Conservation (phyloP, 2,113 vertebrate species). For the Eublepharis macularius region DNA sequence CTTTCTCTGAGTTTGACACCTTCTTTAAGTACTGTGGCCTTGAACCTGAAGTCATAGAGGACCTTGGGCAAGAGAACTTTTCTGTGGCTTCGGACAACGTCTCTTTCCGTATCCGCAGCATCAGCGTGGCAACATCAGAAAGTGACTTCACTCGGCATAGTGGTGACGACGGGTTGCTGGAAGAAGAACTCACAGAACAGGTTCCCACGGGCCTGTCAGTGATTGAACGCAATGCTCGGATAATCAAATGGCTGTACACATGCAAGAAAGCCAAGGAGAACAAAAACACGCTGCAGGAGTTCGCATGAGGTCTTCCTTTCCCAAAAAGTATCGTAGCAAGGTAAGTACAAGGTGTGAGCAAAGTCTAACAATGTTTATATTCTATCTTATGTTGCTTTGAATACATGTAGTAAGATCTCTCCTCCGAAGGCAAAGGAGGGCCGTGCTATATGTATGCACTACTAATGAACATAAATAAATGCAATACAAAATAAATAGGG, state of each 20-base stretch:
- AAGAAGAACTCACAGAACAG: slow-evolving; percentile 80
- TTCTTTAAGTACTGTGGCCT: slow-evolving; percentile 95
- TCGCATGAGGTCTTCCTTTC: slow-evolving; percentile 68
- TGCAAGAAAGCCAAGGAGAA: slow-evolving; percentile 86
- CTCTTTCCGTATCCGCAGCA: slow-evolving; percentile 76
- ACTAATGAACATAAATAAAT: background rate
- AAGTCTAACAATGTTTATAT: background rate
- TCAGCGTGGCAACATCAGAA: slow-evolving; percentile 84
- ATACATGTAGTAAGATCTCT: background rate
- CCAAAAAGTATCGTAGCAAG: background rate
- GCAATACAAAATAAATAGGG: background rate
- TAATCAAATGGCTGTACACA: slow-evolving; percentile 97
- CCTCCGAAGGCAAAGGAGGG: background rate
- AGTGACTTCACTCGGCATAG: slow-evolving; percentile 83
- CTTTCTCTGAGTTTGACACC: slow-evolving; percentile 82
- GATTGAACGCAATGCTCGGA: slow-evolving; percentile 93
- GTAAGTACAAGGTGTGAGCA: slow-evolving; percentile 54
- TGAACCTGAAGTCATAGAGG: slow-evolving; percentile 85
- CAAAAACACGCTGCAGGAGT: slow-evolving; percentile 77
- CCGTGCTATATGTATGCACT: background rate
- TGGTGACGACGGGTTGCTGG: slow-evolving; percentile 79
- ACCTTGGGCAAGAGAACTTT: slow-evolving; percentile 89
- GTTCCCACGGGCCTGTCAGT: slow-evolving; percentile 80
- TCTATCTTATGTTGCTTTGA: slow-evolving; percentile 25
- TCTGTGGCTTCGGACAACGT: slow-evolving; percentile 75